These are phyloP conservation scores for Actenoides lindsayi DNA, from an alignment of 2,113 vertebrate genomes.

Conservation along the genomic window DNA sequence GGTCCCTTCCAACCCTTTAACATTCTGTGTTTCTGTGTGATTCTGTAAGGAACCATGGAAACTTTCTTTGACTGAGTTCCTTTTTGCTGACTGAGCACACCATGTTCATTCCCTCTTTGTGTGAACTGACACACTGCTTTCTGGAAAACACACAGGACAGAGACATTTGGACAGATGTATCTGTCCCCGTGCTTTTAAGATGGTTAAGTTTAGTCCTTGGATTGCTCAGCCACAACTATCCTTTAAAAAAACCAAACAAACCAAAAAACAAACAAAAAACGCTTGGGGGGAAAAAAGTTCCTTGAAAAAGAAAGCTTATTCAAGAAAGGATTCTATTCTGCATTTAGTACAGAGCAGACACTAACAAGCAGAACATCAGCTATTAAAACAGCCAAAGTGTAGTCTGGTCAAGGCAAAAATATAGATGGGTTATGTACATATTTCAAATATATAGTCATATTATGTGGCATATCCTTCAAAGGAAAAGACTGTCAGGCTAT, in stretches of 20 bases:
- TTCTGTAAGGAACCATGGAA: not conserved
- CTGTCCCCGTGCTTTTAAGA: not conserved
- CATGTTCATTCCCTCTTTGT: not conserved
- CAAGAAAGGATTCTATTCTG: not conserved
- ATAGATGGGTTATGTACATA: not conserved
- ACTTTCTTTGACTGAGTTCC: not conserved
- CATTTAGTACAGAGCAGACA: not conserved
- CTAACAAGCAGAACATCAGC: not conserved
- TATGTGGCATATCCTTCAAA: not conserved
- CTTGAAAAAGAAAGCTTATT: not conserved
- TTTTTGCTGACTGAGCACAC: not conserved
- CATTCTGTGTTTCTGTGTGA: too few species aligned
- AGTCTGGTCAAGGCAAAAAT: not conserved
- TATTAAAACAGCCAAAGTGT: not conserved
- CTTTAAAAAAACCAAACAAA: not conserved
- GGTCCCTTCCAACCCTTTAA: too few species aligned
- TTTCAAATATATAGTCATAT: not conserved
- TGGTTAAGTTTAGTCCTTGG: not conserved
- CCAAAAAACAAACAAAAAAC: not conserved
- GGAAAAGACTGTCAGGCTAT: not conserved
- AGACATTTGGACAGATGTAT: not conserved
- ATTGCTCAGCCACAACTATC: not conserved
- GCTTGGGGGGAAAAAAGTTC: not conserved
- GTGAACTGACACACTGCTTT: not conserved
- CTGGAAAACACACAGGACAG: not conserved